A percentile compares a stretch with the other conserved stretches of the same genome.
Evolutionary conservation across 2,113 vertebrate species (phyloP).

Genomic region (Pelusios castaneus): DNA sequence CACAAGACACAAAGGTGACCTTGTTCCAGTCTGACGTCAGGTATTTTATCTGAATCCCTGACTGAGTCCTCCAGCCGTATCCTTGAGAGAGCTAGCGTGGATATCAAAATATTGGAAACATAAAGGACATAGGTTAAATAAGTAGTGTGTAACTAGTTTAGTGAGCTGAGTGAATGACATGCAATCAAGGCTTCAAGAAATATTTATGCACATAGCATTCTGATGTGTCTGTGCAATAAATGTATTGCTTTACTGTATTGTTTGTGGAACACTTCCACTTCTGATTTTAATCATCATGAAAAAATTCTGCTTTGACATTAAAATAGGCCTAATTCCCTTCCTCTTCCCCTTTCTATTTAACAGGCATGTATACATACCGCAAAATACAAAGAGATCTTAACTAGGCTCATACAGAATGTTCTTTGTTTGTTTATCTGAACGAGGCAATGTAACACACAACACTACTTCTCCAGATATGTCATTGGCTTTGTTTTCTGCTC

Average conservation of each 20-base stretch:
- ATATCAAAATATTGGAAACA: conserved; percentile 2
- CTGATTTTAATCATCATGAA: neutral
- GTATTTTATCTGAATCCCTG: conserved; percentile 22
- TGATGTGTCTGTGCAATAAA: neutral
- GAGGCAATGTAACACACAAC: accelerated
- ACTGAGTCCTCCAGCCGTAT: neutral
- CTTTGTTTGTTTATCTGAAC: neutral
- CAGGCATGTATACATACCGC: neutral
- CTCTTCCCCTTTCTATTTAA: neutral
- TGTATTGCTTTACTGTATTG: neutral
- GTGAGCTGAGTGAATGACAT: neutral
- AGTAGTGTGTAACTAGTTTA: neutral
- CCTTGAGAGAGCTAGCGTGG: neutral
- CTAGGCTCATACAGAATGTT: neutral
- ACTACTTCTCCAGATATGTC: neutral
- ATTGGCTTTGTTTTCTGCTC: neutral
- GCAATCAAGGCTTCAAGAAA: neutral
- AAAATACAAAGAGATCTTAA: neutral
- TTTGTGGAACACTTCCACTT: neutral
- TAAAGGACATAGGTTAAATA: neutral
- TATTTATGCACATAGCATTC: neutral
- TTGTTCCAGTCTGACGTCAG: conserved; percentile 33
- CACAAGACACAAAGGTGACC: conserved; percentile 67
- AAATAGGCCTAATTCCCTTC: neutral
- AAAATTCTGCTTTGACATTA: neutral